Evolutionary conservation across 2,113 vertebrate genomes (phyloP).

Genomic region (Microcebus tavaratra): DNA sequence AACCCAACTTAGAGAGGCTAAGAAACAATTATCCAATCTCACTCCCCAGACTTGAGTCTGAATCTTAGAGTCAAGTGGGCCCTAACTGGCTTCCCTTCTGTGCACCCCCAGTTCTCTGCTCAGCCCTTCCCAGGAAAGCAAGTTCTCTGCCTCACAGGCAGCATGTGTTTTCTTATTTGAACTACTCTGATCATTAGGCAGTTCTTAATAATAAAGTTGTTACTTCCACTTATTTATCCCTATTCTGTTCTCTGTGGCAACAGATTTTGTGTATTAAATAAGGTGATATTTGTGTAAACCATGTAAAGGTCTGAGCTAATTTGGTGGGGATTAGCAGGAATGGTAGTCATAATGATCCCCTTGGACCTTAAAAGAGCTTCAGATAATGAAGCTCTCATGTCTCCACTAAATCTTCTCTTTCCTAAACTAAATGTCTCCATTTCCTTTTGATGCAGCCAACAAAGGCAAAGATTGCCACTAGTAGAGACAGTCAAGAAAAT

Average conservation of each 20-base stretch:
- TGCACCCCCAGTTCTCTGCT: not conserved
- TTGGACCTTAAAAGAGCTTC: not conserved
- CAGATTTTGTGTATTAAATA: constrained; percentile 16
- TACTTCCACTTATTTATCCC: not conserved
- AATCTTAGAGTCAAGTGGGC: not conserved
- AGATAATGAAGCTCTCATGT: not conserved
- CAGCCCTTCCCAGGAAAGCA: not conserved
- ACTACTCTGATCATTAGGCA: not conserved
- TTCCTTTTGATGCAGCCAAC: not conserved
- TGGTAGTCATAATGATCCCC: not conserved
- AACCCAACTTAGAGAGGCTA: not conserved
- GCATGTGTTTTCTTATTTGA: not conserved
- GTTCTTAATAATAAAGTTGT: not conserved
- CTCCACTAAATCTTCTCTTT: not conserved
- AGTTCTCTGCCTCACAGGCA: not conserved
- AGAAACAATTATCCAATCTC: constrained; percentile 19
- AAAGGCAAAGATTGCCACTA: not conserved
- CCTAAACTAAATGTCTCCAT: not conserved
- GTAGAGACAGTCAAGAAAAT: not conserved
- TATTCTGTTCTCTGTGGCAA: not conserved
- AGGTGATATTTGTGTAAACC: not conserved
- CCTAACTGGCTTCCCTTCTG: not conserved
- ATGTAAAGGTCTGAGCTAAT: not conserved
- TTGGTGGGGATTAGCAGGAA: not conserved
- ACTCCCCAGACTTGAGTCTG: not conserved